phyloP scores from a whole-genome alignment of 2,888 invertebrate genomes.

The Synergus laeviventris region DNA sequence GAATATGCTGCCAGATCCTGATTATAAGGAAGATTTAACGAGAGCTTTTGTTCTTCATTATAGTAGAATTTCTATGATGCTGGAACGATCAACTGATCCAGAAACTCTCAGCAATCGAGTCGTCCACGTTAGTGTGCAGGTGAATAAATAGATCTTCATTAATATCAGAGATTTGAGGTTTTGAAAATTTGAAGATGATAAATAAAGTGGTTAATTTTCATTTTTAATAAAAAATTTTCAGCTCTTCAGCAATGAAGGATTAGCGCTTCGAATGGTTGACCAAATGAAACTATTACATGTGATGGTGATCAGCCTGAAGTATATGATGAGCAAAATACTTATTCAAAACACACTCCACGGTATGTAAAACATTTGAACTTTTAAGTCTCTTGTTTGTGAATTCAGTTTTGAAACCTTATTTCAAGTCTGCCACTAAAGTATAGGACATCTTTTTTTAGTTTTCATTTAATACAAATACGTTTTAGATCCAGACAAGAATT shows the following conservation, averaged over 20 bases:
- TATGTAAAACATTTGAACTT: constrained; percentile 71
- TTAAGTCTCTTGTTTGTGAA: constrained; percentile 27
- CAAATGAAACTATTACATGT: constrained; percentile 93
- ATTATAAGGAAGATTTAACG: constrained; percentile 96
- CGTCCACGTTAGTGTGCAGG: constrained; percentile 95
- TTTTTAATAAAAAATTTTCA: constrained; percentile 74
- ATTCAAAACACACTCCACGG: constrained; percentile 92
- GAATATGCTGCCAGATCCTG: constrained; percentile 95
- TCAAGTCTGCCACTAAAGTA: neutral
- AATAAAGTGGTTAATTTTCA: neutral
- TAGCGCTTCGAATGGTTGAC: constrained; percentile 94
- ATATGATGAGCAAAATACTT: constrained; percentile 95
- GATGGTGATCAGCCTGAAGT: constrained; percentile 92
- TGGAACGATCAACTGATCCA: constrained; percentile 90
- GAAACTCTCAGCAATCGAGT: constrained; percentile 96
- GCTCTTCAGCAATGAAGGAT: constrained; percentile 94
- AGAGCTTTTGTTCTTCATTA: constrained; percentile 97
- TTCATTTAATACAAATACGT: constrained; percentile 17
- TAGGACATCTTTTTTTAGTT: constrained; percentile 1
- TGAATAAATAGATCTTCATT: constrained; percentile 48
- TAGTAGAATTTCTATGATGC: constrained; percentile 93
- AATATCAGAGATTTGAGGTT: neutral
- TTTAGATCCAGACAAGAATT: constrained; percentile 85
- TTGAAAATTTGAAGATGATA: neutral
- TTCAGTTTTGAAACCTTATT: no score